Percentiles rank a stretch among this genome's conserved stretches.
Evolutionary conservation across 2,113 vertebrate species (phyloP).

Genomic region (Tringa solitaria): DNA sequence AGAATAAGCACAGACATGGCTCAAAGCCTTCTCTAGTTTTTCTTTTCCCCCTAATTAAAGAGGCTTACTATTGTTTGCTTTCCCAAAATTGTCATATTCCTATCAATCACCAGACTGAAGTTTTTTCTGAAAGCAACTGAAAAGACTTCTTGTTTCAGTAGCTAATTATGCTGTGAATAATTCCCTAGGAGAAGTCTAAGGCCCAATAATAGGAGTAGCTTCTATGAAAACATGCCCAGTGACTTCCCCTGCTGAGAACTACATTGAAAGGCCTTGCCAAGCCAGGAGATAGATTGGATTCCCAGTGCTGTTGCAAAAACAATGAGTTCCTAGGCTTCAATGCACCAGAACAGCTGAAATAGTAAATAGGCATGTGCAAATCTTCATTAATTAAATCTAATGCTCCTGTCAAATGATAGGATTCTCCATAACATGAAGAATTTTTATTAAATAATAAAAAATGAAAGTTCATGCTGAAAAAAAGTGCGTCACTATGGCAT

Average conservation of each 20-base stretch:
- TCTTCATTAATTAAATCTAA: slow-evolving; percentile 20
- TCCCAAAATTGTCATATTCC: background rate
- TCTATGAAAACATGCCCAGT: background rate
- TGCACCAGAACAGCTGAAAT: slow-evolving; percentile 1
- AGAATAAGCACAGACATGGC: background rate
- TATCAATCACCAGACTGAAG: background rate
- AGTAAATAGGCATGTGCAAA: background rate
- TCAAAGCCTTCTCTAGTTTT: background rate
- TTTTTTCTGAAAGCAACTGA: background rate
- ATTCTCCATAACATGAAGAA: background rate
- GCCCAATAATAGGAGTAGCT: background rate
- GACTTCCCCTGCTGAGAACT: slow-evolving; percentile 7
- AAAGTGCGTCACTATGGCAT: background rate
- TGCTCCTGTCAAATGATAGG: background rate
- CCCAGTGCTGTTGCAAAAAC: slow-evolving; percentile 14
- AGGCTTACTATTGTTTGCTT: background rate
- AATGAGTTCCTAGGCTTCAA: slow-evolving; percentile 28
- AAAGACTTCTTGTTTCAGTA: slow-evolving; percentile 10
- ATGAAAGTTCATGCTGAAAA: background rate
- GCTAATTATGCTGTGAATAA: background rate
- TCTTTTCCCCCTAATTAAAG: background rate
- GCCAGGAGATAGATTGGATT: slow-evolving; percentile 45
- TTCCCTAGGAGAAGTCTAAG: background rate
- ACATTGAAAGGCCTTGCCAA: slow-evolving; percentile 26
- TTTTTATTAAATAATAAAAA: background rate